Evolutionary conservation across 1,140 invertebrate species (phyloP).

Genomic region (Zaprionus vittiger): DNA sequence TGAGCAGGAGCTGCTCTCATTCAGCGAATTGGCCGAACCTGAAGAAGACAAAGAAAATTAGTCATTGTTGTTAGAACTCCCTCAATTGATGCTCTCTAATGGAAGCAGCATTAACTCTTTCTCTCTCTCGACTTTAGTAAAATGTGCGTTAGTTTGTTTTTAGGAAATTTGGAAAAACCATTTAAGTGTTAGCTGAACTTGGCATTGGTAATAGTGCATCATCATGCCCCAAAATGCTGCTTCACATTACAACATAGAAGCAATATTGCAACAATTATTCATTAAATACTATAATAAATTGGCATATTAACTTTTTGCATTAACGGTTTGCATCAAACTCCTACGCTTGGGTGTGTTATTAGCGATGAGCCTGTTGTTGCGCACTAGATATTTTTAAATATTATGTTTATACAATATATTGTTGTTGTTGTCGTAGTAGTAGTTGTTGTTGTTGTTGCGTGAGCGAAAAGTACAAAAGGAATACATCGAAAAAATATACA

Average conservation of each 20-base stretch:
- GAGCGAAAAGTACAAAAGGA: constrained; percentile 67
- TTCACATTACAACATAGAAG: constrained; percentile 58
- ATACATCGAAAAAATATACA: constrained; percentile 76
- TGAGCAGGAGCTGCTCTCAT: constrained; percentile 82
- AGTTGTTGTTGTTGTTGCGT: constrained; percentile 54
- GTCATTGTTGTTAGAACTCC: background rate
- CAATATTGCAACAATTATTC: constrained; percentile 26
- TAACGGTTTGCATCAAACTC: constrained; percentile 70
- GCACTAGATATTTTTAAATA: constrained; percentile 65
- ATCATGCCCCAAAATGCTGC: constrained; percentile 61
- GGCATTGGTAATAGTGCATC: constrained; percentile 4
- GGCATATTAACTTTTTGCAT: constrained; percentile 81
- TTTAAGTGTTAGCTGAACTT: constrained; percentile 10
- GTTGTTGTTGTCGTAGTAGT: constrained; percentile 48
- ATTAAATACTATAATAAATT: constrained; percentile 54
- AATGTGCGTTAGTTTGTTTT: constrained; percentile 15
- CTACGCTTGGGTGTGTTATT: constrained; percentile 78
- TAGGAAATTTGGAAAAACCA: constrained; percentile 36
- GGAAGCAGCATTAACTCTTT: constrained; percentile 62
- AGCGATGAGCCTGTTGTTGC: constrained; percentile 74
- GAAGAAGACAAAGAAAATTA: constrained; percentile 17
- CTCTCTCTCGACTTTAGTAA: constrained; percentile 5
- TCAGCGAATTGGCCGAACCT: constrained; percentile 84
- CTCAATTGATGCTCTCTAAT: constrained; percentile 35
- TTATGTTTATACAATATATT: constrained; percentile 55